Evolutionary conservation across 2,113 vertebrate species (phyloP).

Genomic region (Poicephalus gulielmi): DNA sequence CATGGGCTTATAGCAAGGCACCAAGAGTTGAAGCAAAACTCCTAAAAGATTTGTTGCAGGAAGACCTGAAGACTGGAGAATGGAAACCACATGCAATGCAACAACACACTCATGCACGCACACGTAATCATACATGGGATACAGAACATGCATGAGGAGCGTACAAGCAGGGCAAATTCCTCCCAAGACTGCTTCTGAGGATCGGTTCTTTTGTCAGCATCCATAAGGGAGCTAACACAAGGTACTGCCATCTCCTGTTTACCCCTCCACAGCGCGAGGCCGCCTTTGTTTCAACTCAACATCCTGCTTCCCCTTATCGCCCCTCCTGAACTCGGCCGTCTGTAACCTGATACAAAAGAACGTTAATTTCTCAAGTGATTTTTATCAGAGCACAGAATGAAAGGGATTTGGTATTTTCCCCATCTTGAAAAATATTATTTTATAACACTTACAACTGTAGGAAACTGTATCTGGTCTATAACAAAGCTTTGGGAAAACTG

Average conservation of each 20-base stretch:
- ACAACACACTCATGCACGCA: neutral
- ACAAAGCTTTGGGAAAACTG: neutral
- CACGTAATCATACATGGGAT: neutral
- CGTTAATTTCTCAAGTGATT: slow-evolving; percentile 42
- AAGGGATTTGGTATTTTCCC: neutral
- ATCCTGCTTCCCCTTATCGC: neutral
- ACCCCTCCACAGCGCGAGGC: neutral
- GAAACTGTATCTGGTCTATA: slow-evolving; percentile 12
- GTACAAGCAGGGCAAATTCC: neutral
- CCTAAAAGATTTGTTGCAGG: neutral
- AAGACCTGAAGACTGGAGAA: slow-evolving; percentile 38
- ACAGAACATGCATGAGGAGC: fast-evolving
- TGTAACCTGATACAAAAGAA: slow-evolving; percentile 28
- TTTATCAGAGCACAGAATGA: slow-evolving; percentile 1
- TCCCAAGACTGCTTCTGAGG: neutral
- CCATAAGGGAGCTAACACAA: neutral
- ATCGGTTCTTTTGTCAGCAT: neutral
- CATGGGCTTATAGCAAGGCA: neutral
- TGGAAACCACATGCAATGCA: slow-evolving; percentile 23
- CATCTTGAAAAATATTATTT: slow-evolving; percentile 26
- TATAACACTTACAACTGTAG: neutral
- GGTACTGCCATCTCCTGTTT: neutral
- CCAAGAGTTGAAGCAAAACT: neutral
- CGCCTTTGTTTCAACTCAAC: slow-evolving; percentile 10
- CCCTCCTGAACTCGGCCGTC: neutral